Evolutionary conservation across 2,888 invertebrate genomes (phyloP).

Genomic region (Cecidostiba fungosa): DNA sequence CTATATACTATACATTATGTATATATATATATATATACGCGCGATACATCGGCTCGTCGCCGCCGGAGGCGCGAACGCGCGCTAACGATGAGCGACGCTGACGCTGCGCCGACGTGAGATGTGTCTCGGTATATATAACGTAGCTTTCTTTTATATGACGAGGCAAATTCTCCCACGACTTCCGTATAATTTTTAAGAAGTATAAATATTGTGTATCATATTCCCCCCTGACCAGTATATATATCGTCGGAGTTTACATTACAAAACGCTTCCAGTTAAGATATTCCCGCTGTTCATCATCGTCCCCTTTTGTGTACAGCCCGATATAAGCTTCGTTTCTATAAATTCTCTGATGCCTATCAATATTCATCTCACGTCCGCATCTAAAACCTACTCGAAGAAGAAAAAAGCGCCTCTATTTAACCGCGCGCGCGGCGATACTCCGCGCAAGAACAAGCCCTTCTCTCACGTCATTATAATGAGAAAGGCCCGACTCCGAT

Average conservation of each 20-base stretch:
- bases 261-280: not conserved
- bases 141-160: not conserved
- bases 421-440: not conserved
- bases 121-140: not conserved
- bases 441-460: conserved; percentile 7
- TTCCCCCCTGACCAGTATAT: not conserved
- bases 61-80: conserved; percentile 7
- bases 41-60: conserved; percentile 12
- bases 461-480: conserved; percentile 25
- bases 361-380: conserved; percentile 13
- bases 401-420: conserved; percentile 38
- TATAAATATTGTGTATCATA: too few relatives aligned
- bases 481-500: conserved; percentile 21
- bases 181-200: not conserved
- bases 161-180: not conserved
- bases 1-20: not conserved
- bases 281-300: not conserved
- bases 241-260: not conserved
- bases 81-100: conserved; percentile 52
- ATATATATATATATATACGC: not conserved
- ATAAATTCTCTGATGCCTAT: conserved; percentile 1
- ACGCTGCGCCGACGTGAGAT: not conserved
- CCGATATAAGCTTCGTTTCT: not conserved
- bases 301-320: not conserved
- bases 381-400: not conserved